Evolutionary conservation across 2,113 vertebrate genomes (phyloP).

Genomic region (Brachyhypopomus gauderio): DNA sequence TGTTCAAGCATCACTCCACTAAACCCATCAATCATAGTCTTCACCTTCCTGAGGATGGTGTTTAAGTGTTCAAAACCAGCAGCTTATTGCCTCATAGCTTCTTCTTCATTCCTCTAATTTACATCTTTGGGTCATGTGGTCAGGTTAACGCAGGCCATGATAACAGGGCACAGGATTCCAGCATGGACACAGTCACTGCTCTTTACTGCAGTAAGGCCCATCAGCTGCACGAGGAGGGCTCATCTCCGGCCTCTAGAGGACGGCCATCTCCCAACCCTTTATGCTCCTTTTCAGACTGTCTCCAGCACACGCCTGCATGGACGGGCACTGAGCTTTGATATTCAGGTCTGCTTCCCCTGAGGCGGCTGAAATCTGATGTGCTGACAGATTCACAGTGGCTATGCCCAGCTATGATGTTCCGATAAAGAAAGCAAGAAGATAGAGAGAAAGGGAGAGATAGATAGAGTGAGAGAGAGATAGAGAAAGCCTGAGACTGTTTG

Average conservation of each 20-base stretch:
- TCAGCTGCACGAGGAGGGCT: not conserved
- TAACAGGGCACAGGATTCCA: not conserved
- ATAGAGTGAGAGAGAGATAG: not conserved
- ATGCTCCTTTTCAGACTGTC: constrained; percentile 20
- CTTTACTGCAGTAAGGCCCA: not conserved
- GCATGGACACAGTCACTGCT: not conserved
- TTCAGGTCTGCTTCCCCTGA: constrained; percentile 24
- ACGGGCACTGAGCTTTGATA: constrained; percentile 28
- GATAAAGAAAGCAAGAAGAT: not conserved
- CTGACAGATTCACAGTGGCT: constrained; percentile 28
- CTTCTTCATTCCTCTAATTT: constrained; percentile 24
- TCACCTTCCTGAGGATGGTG: constrained; percentile 28
- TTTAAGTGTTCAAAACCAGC: constrained; percentile 59
- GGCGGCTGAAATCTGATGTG: constrained; percentile 18
- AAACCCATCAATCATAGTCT: constrained; percentile 52
- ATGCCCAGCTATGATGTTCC: constrained; percentile 31
- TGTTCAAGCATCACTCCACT: constrained; percentile 43
- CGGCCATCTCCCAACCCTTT: constrained; percentile 21
- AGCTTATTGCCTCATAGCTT: constrained; percentile 41
- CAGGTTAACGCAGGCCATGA: not conserved
- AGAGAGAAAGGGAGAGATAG: not conserved
- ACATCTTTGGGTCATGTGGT: constrained; percentile 1
- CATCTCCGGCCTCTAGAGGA: constrained; percentile 8
- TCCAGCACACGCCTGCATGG: constrained; percentile 3
- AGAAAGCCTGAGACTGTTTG: constrained; percentile 2